Evolutionary conservation across 1,140 invertebrate species (phyloP), one percentile per base, ranked within the genome.

Genomic region (Latrodectus geometricus): DNA sequence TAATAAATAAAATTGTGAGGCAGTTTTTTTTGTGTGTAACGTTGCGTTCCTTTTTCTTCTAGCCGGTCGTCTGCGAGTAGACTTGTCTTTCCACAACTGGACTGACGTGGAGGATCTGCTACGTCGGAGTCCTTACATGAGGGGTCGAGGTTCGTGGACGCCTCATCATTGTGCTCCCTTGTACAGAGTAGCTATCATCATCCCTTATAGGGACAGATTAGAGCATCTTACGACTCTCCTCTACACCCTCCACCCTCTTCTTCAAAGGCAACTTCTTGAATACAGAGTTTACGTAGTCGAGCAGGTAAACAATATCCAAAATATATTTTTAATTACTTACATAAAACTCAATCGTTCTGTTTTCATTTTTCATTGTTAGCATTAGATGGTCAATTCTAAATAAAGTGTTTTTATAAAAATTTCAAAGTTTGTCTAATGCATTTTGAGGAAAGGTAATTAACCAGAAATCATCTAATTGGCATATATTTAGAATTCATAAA

Each of bases 261-360:
- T 93, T 11, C 90, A 92, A 87, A 88, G 91, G 54, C 92, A 93
- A 88, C 89, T 92, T 79, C 87, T 92, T 4, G 90, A 92, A 87
- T 93, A 93, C 88, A 89, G 90, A 78, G 91, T 93, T 50, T 92
- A 91, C 88, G 91, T 93, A 9, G 90, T 92, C 4, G 92, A 93
- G 89, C 92, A 93, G 90, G 90, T 89, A 61, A 35, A 35, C 35
- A 35, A 35, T 35, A 1, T 5, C 35, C 35, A 35, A 35, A 1
- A 1, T 5, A 35, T 5, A 35, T 35, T 5, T 35, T 35, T 35
- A 1, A 35, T 35, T 35, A 3, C 5, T 35, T 35, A 35, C 35
- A 3, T 35, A 1, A 35, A 5, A 3, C 5, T 35, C 5, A 35
- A 3, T 35, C 35, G 5, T 35, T 5, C 35, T 3, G 35, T 35